A percentile compares a stretch with the other conserved stretches of the same genome.
phyloP scores from a whole-genome alignment of 2,888 invertebrate species.

The Chrysolina americana region DNA sequence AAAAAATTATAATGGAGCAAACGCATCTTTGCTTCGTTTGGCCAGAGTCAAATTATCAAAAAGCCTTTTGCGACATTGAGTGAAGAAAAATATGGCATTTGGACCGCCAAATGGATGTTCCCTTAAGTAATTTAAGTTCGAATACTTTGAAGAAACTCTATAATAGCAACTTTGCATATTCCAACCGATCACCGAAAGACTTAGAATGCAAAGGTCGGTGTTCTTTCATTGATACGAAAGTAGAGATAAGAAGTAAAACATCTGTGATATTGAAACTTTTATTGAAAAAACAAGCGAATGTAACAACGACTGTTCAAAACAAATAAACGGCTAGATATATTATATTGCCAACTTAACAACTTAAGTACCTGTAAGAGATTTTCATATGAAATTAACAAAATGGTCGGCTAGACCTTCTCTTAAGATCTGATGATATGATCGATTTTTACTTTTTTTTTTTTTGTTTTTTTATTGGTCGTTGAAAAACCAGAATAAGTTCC shows the following conservation, averaged over 20 bases:
- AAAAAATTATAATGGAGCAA: background rate
- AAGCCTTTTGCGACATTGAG: background rate
- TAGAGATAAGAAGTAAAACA: conserved; percentile 68
- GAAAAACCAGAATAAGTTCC: conserved; percentile 9
- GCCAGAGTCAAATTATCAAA: background rate
- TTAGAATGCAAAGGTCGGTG: conserved; percentile 46
- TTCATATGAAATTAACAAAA: conserved; percentile 9
- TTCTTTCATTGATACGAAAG: conserved; percentile 52
- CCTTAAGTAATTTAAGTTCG: conserved; percentile 9
- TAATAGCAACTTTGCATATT: conserved; percentile 47
- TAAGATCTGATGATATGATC: conserved; percentile 9
- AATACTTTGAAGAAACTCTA: conserved; percentile 21
- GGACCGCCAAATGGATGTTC: background rate
- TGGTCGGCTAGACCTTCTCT: background rate
- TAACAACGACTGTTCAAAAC: conserved; percentile 49
- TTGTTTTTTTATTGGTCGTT: background rate
- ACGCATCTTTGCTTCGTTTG: background rate
- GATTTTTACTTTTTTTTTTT: background rate
- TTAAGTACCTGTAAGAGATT: conserved; percentile 23
- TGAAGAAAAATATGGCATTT: background rate
- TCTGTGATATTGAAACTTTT: conserved; percentile 68
- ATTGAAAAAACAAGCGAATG: conserved; percentile 44
- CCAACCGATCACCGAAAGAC: conserved; percentile 43
- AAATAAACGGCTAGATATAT: conserved; percentile 37
- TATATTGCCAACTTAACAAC: conserved; percentile 42